Evolutionary conservation across 2,888 invertebrate genomes (phyloP).

Genomic region (Acholoe squamosa): DNA sequence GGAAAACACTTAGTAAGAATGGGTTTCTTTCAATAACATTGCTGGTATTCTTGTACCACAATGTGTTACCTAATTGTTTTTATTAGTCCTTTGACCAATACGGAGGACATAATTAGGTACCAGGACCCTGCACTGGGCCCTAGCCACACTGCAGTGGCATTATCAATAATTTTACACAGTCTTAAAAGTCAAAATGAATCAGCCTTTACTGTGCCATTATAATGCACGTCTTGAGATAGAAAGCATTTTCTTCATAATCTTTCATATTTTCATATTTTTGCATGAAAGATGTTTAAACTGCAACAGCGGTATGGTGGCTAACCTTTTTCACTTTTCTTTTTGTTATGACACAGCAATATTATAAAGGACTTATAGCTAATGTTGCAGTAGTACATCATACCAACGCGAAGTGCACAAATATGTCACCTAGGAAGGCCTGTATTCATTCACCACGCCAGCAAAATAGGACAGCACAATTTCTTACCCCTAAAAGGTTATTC

Average conservation of each 20-base stretch:
- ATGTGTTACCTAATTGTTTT: background rate
- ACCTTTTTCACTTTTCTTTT: too few species aligned
- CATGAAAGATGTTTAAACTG: too few species aligned
- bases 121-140: background rate
- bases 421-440: too few species aligned
- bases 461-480: too few species aligned
- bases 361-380: too few species aligned
- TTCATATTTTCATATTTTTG: too few species aligned
- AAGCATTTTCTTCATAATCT: background rate
- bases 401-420: too few species aligned
- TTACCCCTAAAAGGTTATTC: too few species aligned
- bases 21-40: background rate
- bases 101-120: background rate
- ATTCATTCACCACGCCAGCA: too few species aligned
- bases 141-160: background rate
- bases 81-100: background rate
- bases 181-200: background rate
- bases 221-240: background rate
- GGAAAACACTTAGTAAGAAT: conserved; percentile 18
- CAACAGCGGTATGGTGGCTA: too few species aligned
- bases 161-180: background rate
- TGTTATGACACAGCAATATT: too few species aligned
- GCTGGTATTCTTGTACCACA: background rate
- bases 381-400: too few species aligned
- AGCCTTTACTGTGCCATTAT: background rate